Conservation (phyloP, 2,888 invertebrate genomes). For the Acrocyrtus sp. region DNA sequence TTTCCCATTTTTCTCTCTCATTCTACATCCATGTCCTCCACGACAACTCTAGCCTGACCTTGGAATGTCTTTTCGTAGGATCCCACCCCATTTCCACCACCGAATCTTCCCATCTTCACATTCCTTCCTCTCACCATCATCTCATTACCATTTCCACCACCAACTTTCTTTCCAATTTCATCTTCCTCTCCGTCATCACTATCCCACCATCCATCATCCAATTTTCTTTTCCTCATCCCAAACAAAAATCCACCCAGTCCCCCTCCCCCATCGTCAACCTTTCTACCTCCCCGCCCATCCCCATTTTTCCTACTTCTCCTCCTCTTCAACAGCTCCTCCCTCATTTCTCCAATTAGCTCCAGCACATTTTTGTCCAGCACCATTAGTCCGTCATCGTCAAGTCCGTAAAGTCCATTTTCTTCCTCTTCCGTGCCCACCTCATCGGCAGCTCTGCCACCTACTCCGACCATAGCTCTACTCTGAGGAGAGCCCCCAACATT, state of each 20-base stretch:
- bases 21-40: too few species aligned
- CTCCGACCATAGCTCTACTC: not conserved
- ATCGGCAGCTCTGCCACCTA: too few species aligned
- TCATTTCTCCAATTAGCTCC: conserved; percentile 13
- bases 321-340: conserved; percentile 1
- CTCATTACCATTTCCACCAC: too few species aligned
- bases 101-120: too few species aligned
- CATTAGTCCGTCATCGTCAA: not conserved
- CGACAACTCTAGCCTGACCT: too few species aligned
- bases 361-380: not conserved
- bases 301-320: too few species aligned
- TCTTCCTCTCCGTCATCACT: conserved; percentile 9
- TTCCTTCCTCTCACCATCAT: too few species aligned
- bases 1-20: too few species aligned
- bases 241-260: not conserved
- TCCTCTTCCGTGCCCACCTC: too few species aligned
- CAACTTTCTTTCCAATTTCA: not conserved
- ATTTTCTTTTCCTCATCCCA: not conserved
- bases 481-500: not conserved
- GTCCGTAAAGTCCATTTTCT: not conserved
- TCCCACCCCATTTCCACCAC: too few species aligned
- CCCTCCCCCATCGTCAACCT: not conserved
- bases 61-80: too few species aligned
- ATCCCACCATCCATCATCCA: conserved; percentile 4
- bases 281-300: not conserved